Evolutionary conservation across 2,797 vertebrate genomes (phyloP).

Genomic region (Myotis vivesi): DNA sequence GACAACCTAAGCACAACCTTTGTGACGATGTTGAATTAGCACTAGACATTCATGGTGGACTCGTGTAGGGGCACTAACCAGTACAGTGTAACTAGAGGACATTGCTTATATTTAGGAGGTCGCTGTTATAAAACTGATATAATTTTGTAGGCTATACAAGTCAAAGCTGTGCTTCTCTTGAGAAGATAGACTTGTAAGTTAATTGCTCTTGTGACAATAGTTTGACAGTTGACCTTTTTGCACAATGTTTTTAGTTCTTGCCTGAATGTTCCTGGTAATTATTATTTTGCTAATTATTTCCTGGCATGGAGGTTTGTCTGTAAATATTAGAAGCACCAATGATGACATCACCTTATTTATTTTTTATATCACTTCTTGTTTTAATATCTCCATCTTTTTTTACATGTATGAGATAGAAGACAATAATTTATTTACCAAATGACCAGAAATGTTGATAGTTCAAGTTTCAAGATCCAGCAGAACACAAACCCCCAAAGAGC

Average conservation of each 20-base stretch:
- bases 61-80: neutral
- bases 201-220: constrained; percentile 23
- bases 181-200: constrained; percentile 46
- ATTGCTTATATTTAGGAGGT: neutral
- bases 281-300: constrained; percentile 64
- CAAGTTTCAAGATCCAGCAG: neutral
- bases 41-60: neutral
- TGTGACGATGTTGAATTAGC: neutral
- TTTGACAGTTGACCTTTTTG: constrained; percentile 67
- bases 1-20: neutral
- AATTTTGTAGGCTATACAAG: constrained; percentile 21
- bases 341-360: constrained; percentile 25
- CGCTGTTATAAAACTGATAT: constrained; percentile 8
- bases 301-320: constrained; percentile 21
- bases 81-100: neutral
- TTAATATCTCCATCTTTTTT: constrained; percentile 1
- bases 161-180: neutral
- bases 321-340: constrained; percentile 21
- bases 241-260: constrained; percentile 33
- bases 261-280: constrained; percentile 56
- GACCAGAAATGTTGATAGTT: neutral
- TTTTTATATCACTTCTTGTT: neutral
- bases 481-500: neutral
- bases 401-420: neutral
- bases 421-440: constrained; percentile 3